Evolutionary conservation across 2,113 vertebrate genomes (phyloP), one percentile per base, ranked within the genome.

Genomic region (Athene cunicularia): DNA sequence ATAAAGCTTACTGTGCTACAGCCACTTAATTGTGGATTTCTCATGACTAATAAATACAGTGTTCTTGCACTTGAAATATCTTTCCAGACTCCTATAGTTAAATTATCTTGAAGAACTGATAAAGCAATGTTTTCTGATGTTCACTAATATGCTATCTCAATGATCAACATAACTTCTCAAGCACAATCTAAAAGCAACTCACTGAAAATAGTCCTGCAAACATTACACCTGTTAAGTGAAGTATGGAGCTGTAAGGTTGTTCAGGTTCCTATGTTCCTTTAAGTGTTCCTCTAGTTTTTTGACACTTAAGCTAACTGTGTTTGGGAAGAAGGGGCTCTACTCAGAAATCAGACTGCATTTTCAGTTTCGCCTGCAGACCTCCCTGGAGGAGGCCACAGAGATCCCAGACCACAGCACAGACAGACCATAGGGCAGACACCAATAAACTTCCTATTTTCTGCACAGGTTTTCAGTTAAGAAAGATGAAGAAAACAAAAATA

Each of bases 321-420:
- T 5, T 49, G 20, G 16, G 32, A 92, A 23, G 8, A 85, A 67
- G 12, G 18, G 14, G 45, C 11, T 87, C 68, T 77, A 33, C 19
- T 55, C 4, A 8, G 22, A 56, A 13, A 8, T 52, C 27, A 84
- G 24, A 6, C 26, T 33, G 6, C 21, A 37, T 13, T 83, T 53
- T 21, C 12, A 0, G 0, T 52, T 68, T 81, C 24, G 49, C 8
- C 23, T 24, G 9, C 24, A 17, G 14, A 8, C 56, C 43, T 49
- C 8, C 10, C 18, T 0, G 1, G 16, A 63, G 33, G 14, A 92
- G 20, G n/a, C 73, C 9, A 24, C 0, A 0, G 9, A 37, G 12
- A n/a, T 9, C 6, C 22, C 5, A 0, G 11, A 32, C 28, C 19
- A 32, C 2, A 6, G 58, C 32, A 39, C 4, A 4, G 33, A 14